Conservation (phyloP, 2,888 invertebrate genomes). For the Trachelus iudaicus region DNA sequence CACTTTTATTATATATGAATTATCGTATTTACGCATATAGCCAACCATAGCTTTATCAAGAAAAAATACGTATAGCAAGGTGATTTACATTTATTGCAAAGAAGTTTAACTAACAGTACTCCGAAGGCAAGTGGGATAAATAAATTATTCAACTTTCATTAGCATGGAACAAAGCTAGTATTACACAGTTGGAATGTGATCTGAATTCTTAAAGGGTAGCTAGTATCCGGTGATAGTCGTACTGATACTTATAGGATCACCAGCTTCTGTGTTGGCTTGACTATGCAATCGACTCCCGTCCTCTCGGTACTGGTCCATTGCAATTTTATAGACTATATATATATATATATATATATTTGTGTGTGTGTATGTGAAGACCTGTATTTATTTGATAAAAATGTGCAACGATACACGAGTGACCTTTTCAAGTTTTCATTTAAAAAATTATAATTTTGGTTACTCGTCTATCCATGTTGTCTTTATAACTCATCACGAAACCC, state of each 20-base stretch:
- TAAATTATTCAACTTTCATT: not conserved
- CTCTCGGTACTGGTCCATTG: not conserved
- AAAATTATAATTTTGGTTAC: not conserved
- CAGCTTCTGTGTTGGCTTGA: not conserved
- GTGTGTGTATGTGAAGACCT: not conserved
- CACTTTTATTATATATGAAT: not conserved
- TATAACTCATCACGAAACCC: not conserved
- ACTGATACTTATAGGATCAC: not conserved
- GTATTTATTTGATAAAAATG: not conserved
- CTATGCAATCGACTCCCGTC: not conserved
- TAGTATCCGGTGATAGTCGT: not conserved
- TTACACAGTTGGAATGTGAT: not conserved
- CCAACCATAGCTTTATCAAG: not conserved
- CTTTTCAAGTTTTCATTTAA: not conserved
- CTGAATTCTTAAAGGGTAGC: not conserved
- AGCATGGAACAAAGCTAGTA: not conserved
- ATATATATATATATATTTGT: not conserved
- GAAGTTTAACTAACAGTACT: not conserved
- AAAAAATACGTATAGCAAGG: not conserved
- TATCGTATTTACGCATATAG: not conserved
- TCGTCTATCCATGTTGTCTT: not conserved
- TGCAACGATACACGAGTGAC: not conserved
- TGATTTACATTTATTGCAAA: not conserved
- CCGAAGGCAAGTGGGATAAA: not conserved
- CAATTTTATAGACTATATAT: not conserved